Evolutionary conservation across 2,888 invertebrate species (phyloP).

Genomic region (Mythimna lalbum): DNA sequence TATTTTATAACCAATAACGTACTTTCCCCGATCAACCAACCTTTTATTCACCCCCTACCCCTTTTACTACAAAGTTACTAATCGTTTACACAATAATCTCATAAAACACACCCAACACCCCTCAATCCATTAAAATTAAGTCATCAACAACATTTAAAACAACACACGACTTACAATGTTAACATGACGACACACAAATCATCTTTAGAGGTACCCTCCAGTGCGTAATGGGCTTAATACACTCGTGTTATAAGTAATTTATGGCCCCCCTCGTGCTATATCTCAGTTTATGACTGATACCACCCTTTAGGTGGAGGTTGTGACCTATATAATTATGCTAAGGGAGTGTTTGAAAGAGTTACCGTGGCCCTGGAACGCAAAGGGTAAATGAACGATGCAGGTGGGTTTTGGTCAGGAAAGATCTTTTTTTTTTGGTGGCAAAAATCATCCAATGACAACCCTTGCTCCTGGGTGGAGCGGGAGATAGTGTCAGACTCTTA

Average conservation of each 20-base stretch:
- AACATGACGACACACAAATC: conserved; percentile 58
- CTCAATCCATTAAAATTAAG: conserved; percentile 1
- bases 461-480: too few species aligned
- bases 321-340: conserved; percentile 2
- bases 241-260: conserved; percentile 68
- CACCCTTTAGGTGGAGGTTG: neutral
- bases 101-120: neutral
- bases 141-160: conserved; percentile 25
- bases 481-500: too few species aligned
- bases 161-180: conserved; percentile 27
- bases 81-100: neutral
- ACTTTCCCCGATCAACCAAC: too few species aligned
- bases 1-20: too few species aligned
- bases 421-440: too few species aligned
- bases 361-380: too few species aligned
- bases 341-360: too few species aligned
- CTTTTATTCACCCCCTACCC: too few species aligned
- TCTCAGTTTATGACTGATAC: conserved; percentile 58
- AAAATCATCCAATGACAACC: too few species aligned
- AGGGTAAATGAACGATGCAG: too few species aligned
- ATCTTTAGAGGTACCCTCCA: conserved; percentile 53
- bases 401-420: too few species aligned
- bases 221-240: conserved; percentile 72
- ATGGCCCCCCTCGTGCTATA: conserved; percentile 66
- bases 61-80: neutral